A percentile compares a stretch with the other conserved stretches of the same genome.
These are phyloP conservation scores for Dynastes hyllus DNA, from an alignment of 2,888 invertebrate genomes.

Conservation along the genomic window DNA sequence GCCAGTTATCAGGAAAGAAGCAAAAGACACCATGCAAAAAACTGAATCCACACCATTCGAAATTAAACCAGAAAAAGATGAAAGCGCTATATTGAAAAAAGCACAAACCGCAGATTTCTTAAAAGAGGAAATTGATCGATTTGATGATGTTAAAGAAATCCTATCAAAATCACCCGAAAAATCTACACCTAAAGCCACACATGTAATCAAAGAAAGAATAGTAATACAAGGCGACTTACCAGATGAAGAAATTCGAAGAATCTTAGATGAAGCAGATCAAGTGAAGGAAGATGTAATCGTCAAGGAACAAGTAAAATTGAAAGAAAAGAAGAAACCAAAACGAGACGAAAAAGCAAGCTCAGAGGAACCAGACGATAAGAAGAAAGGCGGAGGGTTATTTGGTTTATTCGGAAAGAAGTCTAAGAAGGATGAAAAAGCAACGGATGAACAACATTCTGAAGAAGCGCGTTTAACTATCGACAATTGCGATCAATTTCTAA, in stretches of 20 bases:
- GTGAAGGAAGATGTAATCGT: constrained; percentile 8
- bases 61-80: no score
- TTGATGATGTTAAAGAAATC: no score
- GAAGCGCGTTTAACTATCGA: constrained; percentile 16
- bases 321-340: constrained; percentile 55
- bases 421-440: constrained; percentile 50
- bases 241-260: constrained; percentile 30
- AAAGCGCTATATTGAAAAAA: no score
- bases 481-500: constrained; percentile 47
- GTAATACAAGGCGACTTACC: constrained; percentile 16
- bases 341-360: background rate
- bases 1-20: no score
- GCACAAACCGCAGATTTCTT: no score
- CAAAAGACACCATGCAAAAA: no score
- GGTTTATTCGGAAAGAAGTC: constrained; percentile 55
- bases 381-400: constrained; percentile 59
- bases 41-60: no score
- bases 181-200: background rate
- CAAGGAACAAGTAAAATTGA: background rate
- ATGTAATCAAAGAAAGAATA: constrained; percentile 34
- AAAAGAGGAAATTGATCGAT: no score
- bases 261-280: constrained; percentile 22
- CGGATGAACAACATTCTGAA: constrained; percentile 16
- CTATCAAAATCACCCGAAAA: constrained; percentile 7
- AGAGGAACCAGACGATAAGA: constrained; percentile 52